These are phyloP conservation scores for Taeniopygia guttata DNA, from an alignment of 2,797 vertebrate species.

Conservation along the genomic window DNA sequence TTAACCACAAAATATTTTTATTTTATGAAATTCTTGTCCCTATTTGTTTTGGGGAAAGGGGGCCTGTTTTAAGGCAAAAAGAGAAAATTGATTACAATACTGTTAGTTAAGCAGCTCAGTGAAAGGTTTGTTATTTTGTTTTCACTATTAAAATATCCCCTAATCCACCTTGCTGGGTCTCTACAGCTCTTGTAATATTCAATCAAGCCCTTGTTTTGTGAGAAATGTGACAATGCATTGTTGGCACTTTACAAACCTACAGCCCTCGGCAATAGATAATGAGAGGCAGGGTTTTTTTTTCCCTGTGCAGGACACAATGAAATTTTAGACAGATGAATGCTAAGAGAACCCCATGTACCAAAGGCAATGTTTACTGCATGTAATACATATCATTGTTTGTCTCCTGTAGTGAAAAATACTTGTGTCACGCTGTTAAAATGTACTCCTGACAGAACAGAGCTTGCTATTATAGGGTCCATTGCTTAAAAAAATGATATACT, in stretches of 20 bases:
- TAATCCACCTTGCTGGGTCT: constrained; percentile 59
- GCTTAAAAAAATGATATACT: constrained; percentile 82
- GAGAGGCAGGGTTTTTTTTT: constrained; percentile 49
- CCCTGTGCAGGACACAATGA: constrained; percentile 69
- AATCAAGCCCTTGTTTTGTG: constrained; percentile 70
- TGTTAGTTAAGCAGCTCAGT: neutral
- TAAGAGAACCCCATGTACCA: constrained; percentile 74
- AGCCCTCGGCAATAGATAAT: constrained; percentile 71
- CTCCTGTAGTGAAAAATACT: constrained; percentile 83
- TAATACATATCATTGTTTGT: constrained; percentile 84
- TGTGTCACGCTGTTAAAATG: constrained; percentile 81
- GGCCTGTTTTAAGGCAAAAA: neutral
- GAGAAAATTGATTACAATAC: neutral
- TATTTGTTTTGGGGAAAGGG: neutral
- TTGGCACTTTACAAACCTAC: constrained; percentile 64
- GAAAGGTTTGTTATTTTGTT: constrained; percentile 12
- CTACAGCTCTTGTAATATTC: constrained; percentile 58
- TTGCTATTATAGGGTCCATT: constrained; percentile 80
- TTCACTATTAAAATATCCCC: constrained; percentile 47
- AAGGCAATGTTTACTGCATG: constrained; percentile 81
- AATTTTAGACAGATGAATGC: constrained; percentile 79
- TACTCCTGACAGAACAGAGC: constrained; percentile 80
- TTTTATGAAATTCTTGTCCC: neutral
- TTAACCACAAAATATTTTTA: neutral
- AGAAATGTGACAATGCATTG: constrained; percentile 63